Conservation (phyloP, 92 coral and sea anemone species). For the Isaurus tuberculatus region DNA sequence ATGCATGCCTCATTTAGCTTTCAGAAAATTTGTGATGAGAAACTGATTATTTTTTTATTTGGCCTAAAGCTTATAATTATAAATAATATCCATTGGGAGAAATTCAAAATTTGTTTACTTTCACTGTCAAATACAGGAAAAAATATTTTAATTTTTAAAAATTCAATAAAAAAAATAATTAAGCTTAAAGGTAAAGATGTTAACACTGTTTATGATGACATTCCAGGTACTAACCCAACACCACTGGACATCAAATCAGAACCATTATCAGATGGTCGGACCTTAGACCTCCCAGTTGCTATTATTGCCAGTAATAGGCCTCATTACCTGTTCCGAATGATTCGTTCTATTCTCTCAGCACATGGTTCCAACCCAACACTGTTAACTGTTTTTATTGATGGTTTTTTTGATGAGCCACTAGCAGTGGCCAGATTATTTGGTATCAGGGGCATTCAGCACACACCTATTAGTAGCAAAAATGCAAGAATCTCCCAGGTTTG, state of each 20-base stretch:
- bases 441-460: conserved; percentile 91
- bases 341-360: conserved; percentile 91
- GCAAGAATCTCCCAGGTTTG: conserved; percentile 98
- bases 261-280: conserved; percentile 72
- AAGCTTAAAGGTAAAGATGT: too few species aligned
- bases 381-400: conserved; percentile 95
- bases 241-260: conserved; percentile 79
- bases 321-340: conserved; percentile 89
- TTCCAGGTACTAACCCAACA: conserved; percentile 92
- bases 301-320: conserved; percentile 97
- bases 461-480: conserved; percentile 97
- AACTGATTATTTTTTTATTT: too few species aligned
- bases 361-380: conserved; percentile 83
- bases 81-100: too few species aligned
- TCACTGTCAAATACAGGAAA: too few species aligned
- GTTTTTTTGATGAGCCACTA: conserved; percentile 94
- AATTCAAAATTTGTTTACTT: too few species aligned
- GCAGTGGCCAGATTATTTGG: conserved; percentile 94
- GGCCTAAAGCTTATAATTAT: too few species aligned
- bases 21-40: too few species aligned
- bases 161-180: too few species aligned
- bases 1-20: too few species aligned
- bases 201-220: not conserved
- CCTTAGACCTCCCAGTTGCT: conserved; percentile 87
- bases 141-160: too few species aligned